Evolutionary conservation across 1,140 invertebrate genomes (phyloP).

Genomic region (fruit fly (Drosophila melanogaster)): Release_6_plus_ISO1_MT NC_004354.4:11946501-11947000

Average conservation of each 20-base stretch:
- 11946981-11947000: constrained; percentile 34
- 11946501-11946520: constrained; percentile 88
- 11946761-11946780: not conserved
- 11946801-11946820: no score
- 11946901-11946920: not conserved
- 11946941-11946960: not conserved
- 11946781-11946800: not conserved
- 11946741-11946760: constrained; percentile 21
- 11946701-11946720: constrained; percentile 51
- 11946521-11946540: constrained; percentile 84
- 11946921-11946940: no score
- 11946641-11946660: constrained; percentile 13
- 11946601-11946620: not conserved
- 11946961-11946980: constrained; percentile 15
- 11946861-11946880: not conserved
- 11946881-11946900: constrained; percentile 3
- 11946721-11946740: constrained; percentile 39
- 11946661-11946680: constrained; percentile 15
- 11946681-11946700: constrained; percentile 43
- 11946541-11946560: constrained; percentile 78
- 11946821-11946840: no score
- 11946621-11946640: not conserved
- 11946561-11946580: constrained; percentile 46
- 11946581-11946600: constrained; percentile 3
- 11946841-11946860: not conserved